These are phyloP conservation scores for Prunella fulvescens DNA, from an alignment of 2,113 vertebrate species.

Conservation along the genomic window DNA sequence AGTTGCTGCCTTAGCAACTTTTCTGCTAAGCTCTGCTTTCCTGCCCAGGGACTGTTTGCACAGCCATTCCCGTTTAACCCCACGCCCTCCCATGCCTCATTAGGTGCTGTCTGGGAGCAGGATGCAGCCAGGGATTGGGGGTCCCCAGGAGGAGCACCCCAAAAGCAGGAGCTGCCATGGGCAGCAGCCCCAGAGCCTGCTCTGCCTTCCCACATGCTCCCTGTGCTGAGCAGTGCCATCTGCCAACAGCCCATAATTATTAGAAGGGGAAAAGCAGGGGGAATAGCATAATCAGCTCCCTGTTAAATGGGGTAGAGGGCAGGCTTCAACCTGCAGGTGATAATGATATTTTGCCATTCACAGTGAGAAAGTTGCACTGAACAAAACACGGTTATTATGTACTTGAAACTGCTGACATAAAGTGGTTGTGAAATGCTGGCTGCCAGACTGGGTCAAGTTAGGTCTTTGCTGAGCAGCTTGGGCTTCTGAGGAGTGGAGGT, in stretches of 20 bases:
- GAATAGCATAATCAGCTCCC: conserved; percentile 17
- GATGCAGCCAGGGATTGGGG: accelerated
- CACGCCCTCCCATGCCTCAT: not conserved
- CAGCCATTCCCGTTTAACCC: not conserved
- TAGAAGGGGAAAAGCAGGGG: not conserved
- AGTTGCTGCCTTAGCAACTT: conserved; percentile 41
- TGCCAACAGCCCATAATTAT: conserved; percentile 33
- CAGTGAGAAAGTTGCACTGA: conserved; percentile 39
- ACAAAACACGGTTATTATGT: conserved; percentile 54
- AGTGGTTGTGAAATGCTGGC: conserved; percentile 56
- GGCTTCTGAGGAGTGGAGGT: conserved; percentile 10
- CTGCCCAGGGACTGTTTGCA: conserved; percentile 36
- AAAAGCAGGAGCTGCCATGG: accelerated
- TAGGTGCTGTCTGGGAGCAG: not conserved
- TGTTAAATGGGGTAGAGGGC: conserved; percentile 33
- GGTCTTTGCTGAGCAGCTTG: conserved; percentile 42
- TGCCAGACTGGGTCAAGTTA: conserved; percentile 58
- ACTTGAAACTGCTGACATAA: conserved; percentile 58
- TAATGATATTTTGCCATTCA: conserved; percentile 52
- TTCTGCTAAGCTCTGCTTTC: conserved; percentile 60
- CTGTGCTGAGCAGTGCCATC: not conserved
- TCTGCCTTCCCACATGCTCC: not conserved
- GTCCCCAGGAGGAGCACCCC: not conserved
- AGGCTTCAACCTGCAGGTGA: conserved; percentile 63
- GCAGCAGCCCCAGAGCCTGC: not conserved